phyloP scores from a whole-genome alignment of 2,797 vertebrate species.

The Lagothrix lagotricha region DNA sequence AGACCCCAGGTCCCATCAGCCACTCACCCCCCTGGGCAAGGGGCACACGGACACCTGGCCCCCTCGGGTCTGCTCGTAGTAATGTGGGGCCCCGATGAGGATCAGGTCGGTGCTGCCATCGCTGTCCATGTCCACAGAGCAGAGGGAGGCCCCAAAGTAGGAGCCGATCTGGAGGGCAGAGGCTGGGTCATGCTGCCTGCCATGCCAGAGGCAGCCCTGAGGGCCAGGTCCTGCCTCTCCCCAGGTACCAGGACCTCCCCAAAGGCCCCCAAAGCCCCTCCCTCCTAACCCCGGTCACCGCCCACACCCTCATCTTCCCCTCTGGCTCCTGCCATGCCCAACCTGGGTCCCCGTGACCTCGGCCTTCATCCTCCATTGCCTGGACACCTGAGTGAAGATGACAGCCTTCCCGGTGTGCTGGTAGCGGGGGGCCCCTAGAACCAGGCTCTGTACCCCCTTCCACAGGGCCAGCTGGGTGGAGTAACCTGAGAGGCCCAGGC shows the following conservation, averaged over 20 bases:
- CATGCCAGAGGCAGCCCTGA: neutral
- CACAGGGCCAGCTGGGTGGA: slow-evolving; percentile 30
- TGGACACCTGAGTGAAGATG: neutral
- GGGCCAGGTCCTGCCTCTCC: neutral
- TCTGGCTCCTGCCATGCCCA: neutral
- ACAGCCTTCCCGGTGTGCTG: slow-evolving; percentile 69
- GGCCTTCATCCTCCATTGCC: neutral
- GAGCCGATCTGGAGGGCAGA: slow-evolving; percentile 86
- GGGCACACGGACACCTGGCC: slow-evolving; percentile 84
- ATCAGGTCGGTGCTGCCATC: slow-evolving; percentile 84
- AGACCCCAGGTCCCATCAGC: neutral
- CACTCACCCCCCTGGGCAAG: slow-evolving; percentile 70
- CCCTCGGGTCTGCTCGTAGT: slow-evolving; percentile 77
- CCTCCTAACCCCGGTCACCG: neutral
- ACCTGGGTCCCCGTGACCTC: slow-evolving; percentile 74
- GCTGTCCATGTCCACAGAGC: slow-evolving; percentile 84
- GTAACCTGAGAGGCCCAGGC: slow-evolving; percentile 61
- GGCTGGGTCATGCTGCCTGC: neutral
- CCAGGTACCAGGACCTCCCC: neutral
- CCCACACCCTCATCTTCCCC: neutral
- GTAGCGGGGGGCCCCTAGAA: slow-evolving; percentile 74
- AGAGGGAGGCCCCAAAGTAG: slow-evolving; percentile 91
- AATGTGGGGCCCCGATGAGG: slow-evolving; percentile 90
- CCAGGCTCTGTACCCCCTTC: slow-evolving; percentile 56
- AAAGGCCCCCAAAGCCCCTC: neutral